A percentile compares a stretch with the other conserved stretches of the same genome.
phyloP scores from a whole-genome alignment of 2,797 vertebrate genomes.

The Mastacembelus armatus region DNA sequence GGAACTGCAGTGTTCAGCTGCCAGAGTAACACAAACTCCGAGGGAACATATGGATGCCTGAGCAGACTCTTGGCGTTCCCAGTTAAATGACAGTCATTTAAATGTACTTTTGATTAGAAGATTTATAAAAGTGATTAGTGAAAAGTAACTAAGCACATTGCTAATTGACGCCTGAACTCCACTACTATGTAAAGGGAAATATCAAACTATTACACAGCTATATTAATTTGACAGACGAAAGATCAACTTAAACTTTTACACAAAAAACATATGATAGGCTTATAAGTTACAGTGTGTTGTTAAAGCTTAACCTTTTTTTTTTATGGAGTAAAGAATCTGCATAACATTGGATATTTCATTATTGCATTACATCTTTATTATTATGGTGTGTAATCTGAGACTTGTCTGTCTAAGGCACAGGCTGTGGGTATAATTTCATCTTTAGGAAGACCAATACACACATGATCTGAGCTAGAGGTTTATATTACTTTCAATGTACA shows the following conservation, averaged over 20 bases:
- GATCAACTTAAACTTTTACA: too few species aligned
- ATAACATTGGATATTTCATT: neutral
- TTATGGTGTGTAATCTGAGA: too few species aligned
- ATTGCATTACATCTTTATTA: too few species aligned
- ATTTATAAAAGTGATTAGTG: neutral
- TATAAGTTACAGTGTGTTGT: neutral
- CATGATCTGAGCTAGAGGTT: constrained; percentile 38
- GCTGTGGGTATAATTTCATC: neutral
- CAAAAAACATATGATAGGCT: neutral
- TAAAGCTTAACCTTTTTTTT: too few species aligned
- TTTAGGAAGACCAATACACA: constrained; percentile 19
- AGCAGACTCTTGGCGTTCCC: neutral
- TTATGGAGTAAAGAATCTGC: neutral
- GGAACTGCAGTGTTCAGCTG: constrained; percentile 25
- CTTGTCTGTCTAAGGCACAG: constrained; percentile 3
- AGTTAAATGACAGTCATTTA: neutral
- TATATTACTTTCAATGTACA: constrained; percentile 74
- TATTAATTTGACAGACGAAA: too few species aligned
- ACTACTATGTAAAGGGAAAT: too few species aligned
- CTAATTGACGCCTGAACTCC: too few species aligned
- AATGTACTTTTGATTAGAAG: neutral
- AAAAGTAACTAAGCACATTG: neutral
- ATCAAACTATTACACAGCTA: neutral
- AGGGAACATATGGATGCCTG: neutral
- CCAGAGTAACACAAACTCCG: too few species aligned